Evolutionary conservation across 2,113 vertebrate genomes (phyloP).

Genomic region (Oophaga pumilio): DNA sequence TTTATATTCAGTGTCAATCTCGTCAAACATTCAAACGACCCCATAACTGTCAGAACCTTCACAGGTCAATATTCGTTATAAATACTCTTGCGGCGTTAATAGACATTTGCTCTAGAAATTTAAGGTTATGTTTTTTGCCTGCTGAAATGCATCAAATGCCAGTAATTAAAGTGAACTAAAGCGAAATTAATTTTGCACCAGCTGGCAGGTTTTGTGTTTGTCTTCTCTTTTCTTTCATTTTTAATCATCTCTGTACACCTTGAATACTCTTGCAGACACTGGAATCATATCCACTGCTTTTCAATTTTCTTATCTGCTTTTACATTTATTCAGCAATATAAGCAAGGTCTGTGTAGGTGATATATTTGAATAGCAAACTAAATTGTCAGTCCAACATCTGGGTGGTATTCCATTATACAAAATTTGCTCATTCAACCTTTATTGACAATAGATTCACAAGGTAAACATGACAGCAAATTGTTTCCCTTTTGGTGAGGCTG

Average conservation of each 20-base stretch:
- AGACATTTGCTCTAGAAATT: conserved; percentile 54
- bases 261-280: conserved; percentile 47
- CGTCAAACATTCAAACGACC: conserved; percentile 45
- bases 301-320: conserved; percentile 37
- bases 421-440: conserved; percentile 34
- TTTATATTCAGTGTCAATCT: conserved; percentile 50
- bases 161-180: conserved; percentile 56
- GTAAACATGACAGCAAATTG: conserved; percentile 8
- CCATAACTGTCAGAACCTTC: conserved; percentile 51
- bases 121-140: conserved; percentile 57
- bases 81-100: conserved; percentile 54
- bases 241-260: conserved; percentile 55
- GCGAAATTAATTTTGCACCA: conserved; percentile 56
- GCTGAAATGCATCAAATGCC: conserved; percentile 55
- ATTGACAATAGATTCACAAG: conserved; percentile 6
- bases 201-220: conserved; percentile 54
- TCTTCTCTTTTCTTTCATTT: conserved; percentile 53
- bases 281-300: conserved; percentile 46
- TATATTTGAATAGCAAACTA: conserved; percentile 43
- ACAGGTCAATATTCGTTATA: conserved; percentile 55
- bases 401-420: conserved; percentile 26
- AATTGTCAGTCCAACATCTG: conserved; percentile 46
- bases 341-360: conserved; percentile 29
- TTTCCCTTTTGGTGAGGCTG: not conserved
- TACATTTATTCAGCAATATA: conserved; percentile 45